These are phyloP conservation scores for Drosophila vallismaia DNA, from an alignment of 2,888 invertebrate species.

Conservation along the genomic window DNA sequence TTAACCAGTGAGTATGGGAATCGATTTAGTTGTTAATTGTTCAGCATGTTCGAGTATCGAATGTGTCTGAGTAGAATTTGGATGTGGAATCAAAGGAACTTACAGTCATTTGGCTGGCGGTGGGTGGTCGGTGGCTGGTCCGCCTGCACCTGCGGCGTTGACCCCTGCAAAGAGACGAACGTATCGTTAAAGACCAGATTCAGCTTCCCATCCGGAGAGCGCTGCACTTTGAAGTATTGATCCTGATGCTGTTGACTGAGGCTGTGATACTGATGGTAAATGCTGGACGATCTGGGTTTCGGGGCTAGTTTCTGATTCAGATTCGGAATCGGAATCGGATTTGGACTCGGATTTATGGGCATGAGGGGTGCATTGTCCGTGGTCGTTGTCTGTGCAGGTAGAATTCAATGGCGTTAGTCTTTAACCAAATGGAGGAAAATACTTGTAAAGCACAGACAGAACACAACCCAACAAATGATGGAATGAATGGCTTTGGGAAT, in stretches of 20 bases:
- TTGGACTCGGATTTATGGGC: constrained; percentile 60
- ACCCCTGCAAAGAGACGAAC: constrained; percentile 73
- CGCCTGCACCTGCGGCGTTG: constrained; percentile 22
- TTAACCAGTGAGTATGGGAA: constrained; percentile 48
- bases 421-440: constrained; percentile 30
- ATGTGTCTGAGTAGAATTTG: constrained; percentile 23
- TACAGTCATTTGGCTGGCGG: constrained; percentile 48
- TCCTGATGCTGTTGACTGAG: constrained; percentile 63
- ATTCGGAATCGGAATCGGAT: neutral
- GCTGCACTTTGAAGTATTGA: constrained; percentile 82
- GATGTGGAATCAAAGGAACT: constrained; percentile 28
- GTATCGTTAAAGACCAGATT: constrained; percentile 82
- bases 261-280: constrained; percentile 68
- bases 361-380: constrained; percentile 66
- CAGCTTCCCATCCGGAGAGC: constrained; percentile 82
- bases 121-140: constrained; percentile 32
- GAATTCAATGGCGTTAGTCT: constrained; percentile 60
- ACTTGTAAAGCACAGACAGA: constrained; percentile 30
- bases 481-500: constrained; percentile 7
- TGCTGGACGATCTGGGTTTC: constrained; percentile 45
- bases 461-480: constrained; percentile 50
- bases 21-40: constrained; percentile 61
- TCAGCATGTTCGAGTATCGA: constrained; percentile 26
- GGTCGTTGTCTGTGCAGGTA: constrained; percentile 66
- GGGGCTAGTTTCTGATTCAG: constrained; percentile 16